Evolutionary conservation across 2,113 vertebrate genomes (phyloP), one percentile per base, ranked within the genome.

Genomic region (Oncorhynchus tshawytscha): DNA sequence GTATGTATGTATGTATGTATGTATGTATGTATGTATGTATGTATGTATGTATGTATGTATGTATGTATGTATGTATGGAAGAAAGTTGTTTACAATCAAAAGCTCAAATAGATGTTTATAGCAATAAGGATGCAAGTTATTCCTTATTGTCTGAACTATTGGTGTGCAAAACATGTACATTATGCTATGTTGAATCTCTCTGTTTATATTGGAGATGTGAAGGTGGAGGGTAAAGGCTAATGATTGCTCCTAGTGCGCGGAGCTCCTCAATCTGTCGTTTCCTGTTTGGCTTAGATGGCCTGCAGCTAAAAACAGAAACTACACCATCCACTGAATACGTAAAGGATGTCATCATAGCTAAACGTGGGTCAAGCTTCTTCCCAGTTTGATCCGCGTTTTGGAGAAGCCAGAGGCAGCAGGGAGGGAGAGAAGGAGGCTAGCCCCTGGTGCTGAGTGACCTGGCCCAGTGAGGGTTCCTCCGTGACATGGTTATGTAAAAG

Each of bases 401-500:
- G 51, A n/a, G 60, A 64, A 22, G 49, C 27, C 22, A 11, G 70
- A 54, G 25, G 48, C 4, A 25, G 3, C 25, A 18, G 29, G 18
- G 27, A 20, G 16, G 16, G 54, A 62, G 24, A 72, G 27, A 39
- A 31, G 24, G 60, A 24, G 60, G 59, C 18, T 22, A 20, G 3
- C n/a, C 59, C 59, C 59, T 22, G n/a, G 18, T 62, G 59, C n/a
- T 22, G 59, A 62, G n/a, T 62, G 59, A 62, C 22, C 59, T 62
- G 18, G 3, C 49, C n/a, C 59, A 24, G n/a, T 62, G n/a, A 22
- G 59, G 59, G 59, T 22, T 62, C 59, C n/a, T 62, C 59, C 8
- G 4, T 62, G 59, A 16, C 59, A 7, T 20, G 51, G 74, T 81
- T 81, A 82, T 75, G 80, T 85, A 84, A 86, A 84, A 82, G 49